These are phyloP conservation scores for Argyra leucocephala DNA, from an alignment of 2,888 invertebrate genomes.

Conservation along the genomic window DNA sequence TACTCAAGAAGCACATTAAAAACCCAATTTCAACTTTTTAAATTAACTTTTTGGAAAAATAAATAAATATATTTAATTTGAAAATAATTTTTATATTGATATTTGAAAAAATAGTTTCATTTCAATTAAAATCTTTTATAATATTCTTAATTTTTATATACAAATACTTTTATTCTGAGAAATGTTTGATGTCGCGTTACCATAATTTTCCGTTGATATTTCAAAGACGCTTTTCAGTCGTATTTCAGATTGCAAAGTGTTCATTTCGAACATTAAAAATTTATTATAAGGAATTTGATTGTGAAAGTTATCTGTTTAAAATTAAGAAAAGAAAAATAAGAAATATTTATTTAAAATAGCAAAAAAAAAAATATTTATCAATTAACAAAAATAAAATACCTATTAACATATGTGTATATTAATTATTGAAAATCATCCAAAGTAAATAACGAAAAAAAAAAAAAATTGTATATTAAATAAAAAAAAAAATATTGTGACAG, in stretches of 20 bases:
- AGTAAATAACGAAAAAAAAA: background rate
- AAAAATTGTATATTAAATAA: background rate
- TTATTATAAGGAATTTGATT: slow-evolving; percentile 14
- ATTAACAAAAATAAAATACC: background rate
- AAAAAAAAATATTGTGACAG: background rate
- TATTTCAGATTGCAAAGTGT: slow-evolving; percentile 50
- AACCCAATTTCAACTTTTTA: slow-evolving; percentile 34
- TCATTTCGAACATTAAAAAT: slow-evolving; percentile 38
- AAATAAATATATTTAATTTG: slow-evolving; percentile 5
- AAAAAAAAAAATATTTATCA: slow-evolving; percentile 7
- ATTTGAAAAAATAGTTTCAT: background rate
- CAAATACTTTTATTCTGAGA: background rate
- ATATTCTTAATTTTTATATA: background rate
- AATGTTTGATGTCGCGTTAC: slow-evolving; percentile 53
- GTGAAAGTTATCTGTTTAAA: background rate
- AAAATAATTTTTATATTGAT: background rate
- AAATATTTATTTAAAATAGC: background rate
- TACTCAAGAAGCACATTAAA: slow-evolving; percentile 60
- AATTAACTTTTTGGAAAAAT: slow-evolving; percentile 33
- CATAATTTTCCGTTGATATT: slow-evolving; percentile 58
- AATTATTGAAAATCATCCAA: background rate
- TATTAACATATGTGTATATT: background rate
- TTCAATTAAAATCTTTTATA: background rate
- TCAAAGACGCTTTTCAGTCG: slow-evolving; percentile 51
- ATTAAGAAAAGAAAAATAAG: slow-evolving; percentile 10